Base-by-base conservation (phyloP, 1,140 invertebrate species). In the Trichoplusia ni region DNA sequence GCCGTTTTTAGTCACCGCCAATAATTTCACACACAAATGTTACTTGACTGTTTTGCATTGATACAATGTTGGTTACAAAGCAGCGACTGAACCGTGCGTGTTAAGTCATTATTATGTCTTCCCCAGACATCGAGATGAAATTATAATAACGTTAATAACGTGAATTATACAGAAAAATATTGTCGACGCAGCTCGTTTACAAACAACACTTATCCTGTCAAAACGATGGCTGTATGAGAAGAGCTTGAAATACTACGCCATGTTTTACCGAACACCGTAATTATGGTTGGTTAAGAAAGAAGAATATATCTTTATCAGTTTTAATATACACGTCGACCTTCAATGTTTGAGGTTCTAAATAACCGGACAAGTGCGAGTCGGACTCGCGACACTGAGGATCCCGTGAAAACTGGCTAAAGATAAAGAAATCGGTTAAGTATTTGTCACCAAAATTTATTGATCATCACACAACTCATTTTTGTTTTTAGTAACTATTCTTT, bases 161-260 rank as follows among this genome's bases (percentile, higher is more conserved):
- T 49, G 61, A 72, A 79, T 73, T 73, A 66, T 71, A 61, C 60
- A 60, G 54, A 64, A 71, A 67, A 71, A 71, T 71, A 77, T 70
- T 69, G 66, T 71, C 66, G 65, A 67, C 68, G 59, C 35, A 25
- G 44, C 44, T 56, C 56, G 54, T 63, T 67, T 68, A 77, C 75
- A 70, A 72, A 60, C 31, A 35, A 44, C 64, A 72, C 62, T 77
- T 77, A 69, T 40, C 13, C 44, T 66, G 63, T 74, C 72, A 70
- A 60, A 58, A 64, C 33, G 61, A 69, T 66, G 66, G 54, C 44
- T 44, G 35, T 37, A 64, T 63, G 56, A 56, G 56, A 64, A 62
- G 42, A 68, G 21, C 23, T 51, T 21, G 54, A 67, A 69, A 70
- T 59, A 44, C 42, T 51, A 53, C 49, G 53, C 42, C 64, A 61